Conservation (phyloP, 1,140 invertebrate genomes). For the Linepithema humile region DNA sequence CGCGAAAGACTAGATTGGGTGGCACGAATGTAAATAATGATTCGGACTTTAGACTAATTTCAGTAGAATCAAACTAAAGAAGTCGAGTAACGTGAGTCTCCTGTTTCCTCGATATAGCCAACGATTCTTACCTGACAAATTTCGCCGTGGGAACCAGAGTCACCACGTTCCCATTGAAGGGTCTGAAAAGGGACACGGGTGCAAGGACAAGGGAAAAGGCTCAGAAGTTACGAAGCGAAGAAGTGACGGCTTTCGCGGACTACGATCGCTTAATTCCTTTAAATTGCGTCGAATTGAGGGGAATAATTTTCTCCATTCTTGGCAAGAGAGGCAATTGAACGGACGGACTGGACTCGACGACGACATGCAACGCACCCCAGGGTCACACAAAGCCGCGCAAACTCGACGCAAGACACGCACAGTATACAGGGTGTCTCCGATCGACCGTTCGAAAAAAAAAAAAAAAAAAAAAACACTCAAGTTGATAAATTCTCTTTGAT, state of each 20-base stretch:
- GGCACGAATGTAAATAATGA: too few species aligned
- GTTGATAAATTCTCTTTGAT: neutral
- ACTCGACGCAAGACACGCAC: constrained; percentile 37
- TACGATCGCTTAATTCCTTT: constrained; percentile 79
- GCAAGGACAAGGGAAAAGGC: constrained; percentile 35
- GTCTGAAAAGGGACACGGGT: neutral
- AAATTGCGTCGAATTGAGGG: constrained; percentile 82
- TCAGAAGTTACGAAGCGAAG: constrained; percentile 20
- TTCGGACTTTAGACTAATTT: neutral
- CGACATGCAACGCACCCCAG: constrained; percentile 75
- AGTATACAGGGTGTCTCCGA: constrained; percentile 25
- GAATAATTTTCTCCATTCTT: constrained; percentile 82
- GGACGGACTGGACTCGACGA: constrained; percentile 60
- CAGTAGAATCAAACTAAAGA: neutral
- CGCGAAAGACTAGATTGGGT: too few species aligned
- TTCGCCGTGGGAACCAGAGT: constrained; percentile 25
- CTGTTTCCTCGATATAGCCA: neutral
- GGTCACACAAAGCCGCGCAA: constrained; percentile 64
- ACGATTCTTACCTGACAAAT: neutral
- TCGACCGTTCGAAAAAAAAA: neutral
- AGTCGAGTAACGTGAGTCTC: neutral
- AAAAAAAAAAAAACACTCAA: neutral
- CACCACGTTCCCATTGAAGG: neutral
- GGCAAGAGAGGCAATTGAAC: constrained; percentile 76
- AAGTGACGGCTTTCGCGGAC: constrained; percentile 42